Evolutionary conservation across 1,140 invertebrate species (phyloP), one percentile per base, ranked within the genome.

Genomic region (Phthorimaea operculella): DNA sequence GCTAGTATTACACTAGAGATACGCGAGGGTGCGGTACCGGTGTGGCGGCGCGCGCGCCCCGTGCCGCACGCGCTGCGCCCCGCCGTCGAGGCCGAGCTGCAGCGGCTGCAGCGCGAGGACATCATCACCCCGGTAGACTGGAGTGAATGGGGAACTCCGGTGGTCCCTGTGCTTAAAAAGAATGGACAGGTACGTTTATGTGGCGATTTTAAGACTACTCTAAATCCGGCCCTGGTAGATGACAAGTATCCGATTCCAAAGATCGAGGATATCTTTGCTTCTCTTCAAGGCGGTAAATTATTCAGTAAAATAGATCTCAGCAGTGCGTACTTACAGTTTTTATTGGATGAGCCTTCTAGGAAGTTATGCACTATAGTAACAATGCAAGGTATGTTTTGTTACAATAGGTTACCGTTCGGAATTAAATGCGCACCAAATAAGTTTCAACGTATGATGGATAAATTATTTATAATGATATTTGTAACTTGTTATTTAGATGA

Each of bases 151-250:
- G 59, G 51, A 14, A 48, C 45, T 1, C 45, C 45, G n/a, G 45
- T 48, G 16, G 45, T 48, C 1, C 45, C 45, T 3, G 47, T 75
- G 1, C 10, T 69, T n/a, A 68, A 72, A 60, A 44, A 42, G 0
- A 50, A 65, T 33, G 61, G 61, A 6, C 8, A 56, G 28, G 55
- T 67, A 8, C 21, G 62, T 33, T 33, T 71, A 11, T 79, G 76
- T 59, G 79, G 70, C 0, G 74, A 84, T 63, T 85, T 60, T 65
- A 81, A 82, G 57, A 56, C 76, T 14, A 83, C 75, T 4, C 18
- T 86, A 10, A 87, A 87, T 62, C 65, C 59, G 45, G 51, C 61
- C 28, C 58, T 79, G n/a, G 11, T 61, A 36, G 51, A 61, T 21
- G 60, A 69, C 44, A 66, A 72, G 18, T 68, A 81, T 58, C 77